phyloP scores from a whole-genome alignment of 1,140 invertebrate species.

The Sinonovacula constricta region DNA sequence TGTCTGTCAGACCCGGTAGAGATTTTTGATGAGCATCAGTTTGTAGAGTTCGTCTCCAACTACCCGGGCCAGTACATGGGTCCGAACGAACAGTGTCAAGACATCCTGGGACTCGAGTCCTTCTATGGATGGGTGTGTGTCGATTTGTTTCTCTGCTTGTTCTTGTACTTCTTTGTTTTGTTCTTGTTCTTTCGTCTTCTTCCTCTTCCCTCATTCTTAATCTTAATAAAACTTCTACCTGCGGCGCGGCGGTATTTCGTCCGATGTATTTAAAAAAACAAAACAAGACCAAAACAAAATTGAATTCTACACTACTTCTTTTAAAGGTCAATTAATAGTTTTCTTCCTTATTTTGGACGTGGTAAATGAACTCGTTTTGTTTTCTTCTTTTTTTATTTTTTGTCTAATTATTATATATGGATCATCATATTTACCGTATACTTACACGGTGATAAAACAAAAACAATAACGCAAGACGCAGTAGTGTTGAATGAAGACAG shows the following conservation, averaged over 20 bases:
- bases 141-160: not conserved
- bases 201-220: not conserved
- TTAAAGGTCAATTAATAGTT: too few relatives aligned
- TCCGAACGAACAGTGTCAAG: slow-evolving; percentile 62
- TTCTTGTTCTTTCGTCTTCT: too few relatives aligned
- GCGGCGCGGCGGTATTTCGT: not conserved
- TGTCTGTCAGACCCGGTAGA: slow-evolving; percentile 51
- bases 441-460: too few relatives aligned
- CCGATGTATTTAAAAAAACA: not conserved
- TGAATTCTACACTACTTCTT: too few relatives aligned
- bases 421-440: too few relatives aligned
- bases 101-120: slow-evolving; percentile 58
- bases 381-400: too few relatives aligned
- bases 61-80: slow-evolving; percentile 53
- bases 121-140: slow-evolving; percentile 59
- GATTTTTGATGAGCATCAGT: slow-evolving; percentile 41
- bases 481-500: too few relatives aligned
- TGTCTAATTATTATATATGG: too few relatives aligned
- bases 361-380: too few relatives aligned
- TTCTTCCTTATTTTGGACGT: too few relatives aligned
- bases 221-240: not conserved
- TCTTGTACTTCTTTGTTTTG: not conserved
- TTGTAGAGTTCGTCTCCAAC: slow-evolving; percentile 16
- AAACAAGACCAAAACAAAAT: too few relatives aligned
- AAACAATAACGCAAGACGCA: too few relatives aligned